Percentiles rank a stretch among this genome's conserved stretches.
These are phyloP conservation scores for Bos indicus DNA, from an alignment of 2,113 vertebrate species.

Conservation along the genomic window DNA sequence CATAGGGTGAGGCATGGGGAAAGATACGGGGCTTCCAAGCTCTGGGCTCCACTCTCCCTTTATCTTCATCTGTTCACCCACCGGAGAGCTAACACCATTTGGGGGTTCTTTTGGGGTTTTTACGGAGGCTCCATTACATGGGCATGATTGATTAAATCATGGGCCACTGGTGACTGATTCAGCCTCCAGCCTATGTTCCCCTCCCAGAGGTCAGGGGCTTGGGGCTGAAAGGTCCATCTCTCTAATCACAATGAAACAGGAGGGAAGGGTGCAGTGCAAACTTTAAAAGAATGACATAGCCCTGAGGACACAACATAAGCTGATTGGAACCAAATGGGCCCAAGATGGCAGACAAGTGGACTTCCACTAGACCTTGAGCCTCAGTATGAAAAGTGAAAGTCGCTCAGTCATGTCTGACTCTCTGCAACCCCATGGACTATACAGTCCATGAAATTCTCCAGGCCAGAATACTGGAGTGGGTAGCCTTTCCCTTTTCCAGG, in stretches of 20 bases:
- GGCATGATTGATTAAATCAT: neutral
- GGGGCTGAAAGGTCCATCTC: neutral
- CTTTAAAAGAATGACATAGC: neutral
- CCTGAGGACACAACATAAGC: neutral
- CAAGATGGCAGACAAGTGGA: neutral
- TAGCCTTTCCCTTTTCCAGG: neutral
- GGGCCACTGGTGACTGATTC: neutral
- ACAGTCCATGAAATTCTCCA: neutral
- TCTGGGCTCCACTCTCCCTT: fast-evolving
- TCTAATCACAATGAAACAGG: neutral
- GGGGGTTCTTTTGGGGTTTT: neutral
- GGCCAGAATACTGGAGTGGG: neutral
- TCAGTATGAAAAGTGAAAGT: neutral
- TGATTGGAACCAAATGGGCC: neutral
- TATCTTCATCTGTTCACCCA: too few relatives aligned
- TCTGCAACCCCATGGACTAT: neutral
- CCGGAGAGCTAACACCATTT: neutral
- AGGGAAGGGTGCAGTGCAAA: neutral
- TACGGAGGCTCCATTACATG: neutral
- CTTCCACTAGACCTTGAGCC: neutral
- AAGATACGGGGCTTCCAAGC: neutral
- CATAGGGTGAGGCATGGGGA: too few relatives aligned
- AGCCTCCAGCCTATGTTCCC: neutral
- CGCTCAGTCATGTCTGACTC: neutral
- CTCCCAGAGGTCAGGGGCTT: neutral